Evolutionary conservation across 1,140 invertebrate species (phyloP), one percentile per base, ranked within the genome.

Genomic region (Trinorchestia longiramus): DNA sequence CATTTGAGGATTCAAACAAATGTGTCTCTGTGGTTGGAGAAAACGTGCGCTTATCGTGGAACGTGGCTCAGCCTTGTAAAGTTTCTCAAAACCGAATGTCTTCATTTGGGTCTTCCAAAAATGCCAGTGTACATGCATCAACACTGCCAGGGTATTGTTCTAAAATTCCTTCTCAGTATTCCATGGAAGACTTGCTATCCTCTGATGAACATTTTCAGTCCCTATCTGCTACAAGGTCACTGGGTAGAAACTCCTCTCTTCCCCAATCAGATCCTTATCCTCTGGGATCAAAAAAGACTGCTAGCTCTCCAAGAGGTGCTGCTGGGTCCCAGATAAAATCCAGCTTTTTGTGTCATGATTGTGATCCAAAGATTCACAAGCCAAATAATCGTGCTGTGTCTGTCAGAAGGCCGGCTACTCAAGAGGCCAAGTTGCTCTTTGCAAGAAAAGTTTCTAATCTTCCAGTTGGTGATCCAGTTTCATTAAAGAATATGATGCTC

Each of bases 311-410:
- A 8, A 90, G 41, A 42, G 8, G n/a, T 43, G 41, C 88, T 42
- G 88, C 4, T 8, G 11, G 23, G 4, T 36, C 8, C 1, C 88
- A 4, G 41, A 42, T 47, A n/a, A 94, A 94, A 94, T 23, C 43
- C 11, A 94, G 44, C 43, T 94, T 94, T 47, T 43, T 45, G 43
- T 94, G 92, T 47, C 92, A 94, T 45, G 92, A 94, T 43, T 94
- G 62, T 77, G 62, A 77, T 77, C 62, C 62, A 77, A 77, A 77
- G 62, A 11, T 77, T 1, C 62, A 77, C 62, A 77, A 77, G 28
- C 28, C 62, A 77, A 77, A 36, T 36, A 11, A 77, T 77, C 62
- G 28, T 36, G 3, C 1, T 77, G 11, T 3, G 1, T 77, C 62
- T 77, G 62, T 77, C 62, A 77, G 62, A 36, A 77, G 28, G 28